Percentiles rank a stretch among this genome's conserved stretches.
Conservation (phyloP, 2,113 vertebrate genomes). For the Callipepla californica region DNA sequence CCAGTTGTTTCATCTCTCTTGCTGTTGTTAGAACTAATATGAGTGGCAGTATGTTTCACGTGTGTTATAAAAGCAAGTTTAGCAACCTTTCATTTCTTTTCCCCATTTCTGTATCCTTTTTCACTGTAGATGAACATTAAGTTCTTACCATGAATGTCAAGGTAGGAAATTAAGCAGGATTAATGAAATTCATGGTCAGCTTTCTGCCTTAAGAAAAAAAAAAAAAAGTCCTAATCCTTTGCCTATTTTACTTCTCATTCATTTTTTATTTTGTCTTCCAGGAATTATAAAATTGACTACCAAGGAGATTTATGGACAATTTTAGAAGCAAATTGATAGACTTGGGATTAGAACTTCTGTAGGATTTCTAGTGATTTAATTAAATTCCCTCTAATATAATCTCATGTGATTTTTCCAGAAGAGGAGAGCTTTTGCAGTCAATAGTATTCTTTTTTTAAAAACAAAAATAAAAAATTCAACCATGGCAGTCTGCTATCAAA, state of each 20-base stretch:
- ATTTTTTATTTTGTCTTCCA: conserved; percentile 4
- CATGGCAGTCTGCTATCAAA: not conserved
- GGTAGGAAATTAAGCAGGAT: not conserved
- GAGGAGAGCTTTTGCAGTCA: not conserved
- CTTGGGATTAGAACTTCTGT: conserved; percentile 19
- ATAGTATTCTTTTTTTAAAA: not conserved
- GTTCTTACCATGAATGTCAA: not conserved
- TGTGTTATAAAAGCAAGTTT: not conserved
- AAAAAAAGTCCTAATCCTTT: not conserved
- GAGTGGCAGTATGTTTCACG: not conserved
- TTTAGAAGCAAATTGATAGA: conserved; percentile 1
- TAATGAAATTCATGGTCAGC: conserved; percentile 23
- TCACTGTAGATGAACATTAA: not conserved
- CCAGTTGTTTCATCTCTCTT: not conserved
- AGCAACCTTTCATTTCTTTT: not conserved
- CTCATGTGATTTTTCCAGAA: not conserved
- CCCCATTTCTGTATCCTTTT: not conserved
- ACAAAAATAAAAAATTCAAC: too few relatives aligned
- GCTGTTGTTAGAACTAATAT: not conserved
- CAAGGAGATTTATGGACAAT: not conserved
- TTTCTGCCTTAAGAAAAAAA: not conserved
- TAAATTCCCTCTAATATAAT: not conserved
- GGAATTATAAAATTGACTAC: not conserved
- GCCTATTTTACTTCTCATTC: not conserved
- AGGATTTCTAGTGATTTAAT: not conserved